phyloP scores from a whole-genome alignment of 1,140 invertebrate genomes.

The Magallana ariakensis region DNA sequence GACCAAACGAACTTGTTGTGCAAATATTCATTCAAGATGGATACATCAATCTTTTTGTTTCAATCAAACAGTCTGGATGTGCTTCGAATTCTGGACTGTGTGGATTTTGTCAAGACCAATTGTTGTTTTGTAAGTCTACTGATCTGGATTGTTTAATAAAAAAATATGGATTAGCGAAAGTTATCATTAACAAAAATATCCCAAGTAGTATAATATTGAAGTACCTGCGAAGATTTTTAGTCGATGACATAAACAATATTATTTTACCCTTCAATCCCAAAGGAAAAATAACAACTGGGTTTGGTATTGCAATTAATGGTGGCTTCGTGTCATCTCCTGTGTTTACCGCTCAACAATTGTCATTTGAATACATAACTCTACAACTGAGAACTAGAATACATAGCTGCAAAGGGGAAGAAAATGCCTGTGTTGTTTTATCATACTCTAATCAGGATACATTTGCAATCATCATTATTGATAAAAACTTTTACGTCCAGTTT shows the following conservation, averaged over 20 bases:
- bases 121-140: not conserved
- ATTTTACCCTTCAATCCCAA: too few relatives aligned
- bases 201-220: not conserved
- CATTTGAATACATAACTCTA: conserved; percentile 30
- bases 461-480: conserved; percentile 56
- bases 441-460: conserved; percentile 52
- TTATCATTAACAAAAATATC: too few relatives aligned
- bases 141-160: conserved; percentile 41
- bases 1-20: conserved; percentile 12
- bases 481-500: conserved; percentile 50
- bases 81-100: not conserved
- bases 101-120: conserved; percentile 16
- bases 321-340: not conserved
- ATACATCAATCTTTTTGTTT: conserved; percentile 45
- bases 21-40: conserved; percentile 4
- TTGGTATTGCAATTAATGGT: not conserved
- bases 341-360: not conserved
- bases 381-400: conserved; percentile 42
- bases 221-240: not conserved
- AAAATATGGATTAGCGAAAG: conserved; percentile 39
- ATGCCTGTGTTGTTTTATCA: conserved; percentile 50
- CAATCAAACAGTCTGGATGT: conserved; percentile 16
- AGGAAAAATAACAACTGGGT: not conserved
- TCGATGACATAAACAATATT: not conserved
- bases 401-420: conserved; percentile 11